phyloP scores from a whole-genome alignment of 2,113 vertebrate genomes.

The Oreochromis aureus region DNA sequence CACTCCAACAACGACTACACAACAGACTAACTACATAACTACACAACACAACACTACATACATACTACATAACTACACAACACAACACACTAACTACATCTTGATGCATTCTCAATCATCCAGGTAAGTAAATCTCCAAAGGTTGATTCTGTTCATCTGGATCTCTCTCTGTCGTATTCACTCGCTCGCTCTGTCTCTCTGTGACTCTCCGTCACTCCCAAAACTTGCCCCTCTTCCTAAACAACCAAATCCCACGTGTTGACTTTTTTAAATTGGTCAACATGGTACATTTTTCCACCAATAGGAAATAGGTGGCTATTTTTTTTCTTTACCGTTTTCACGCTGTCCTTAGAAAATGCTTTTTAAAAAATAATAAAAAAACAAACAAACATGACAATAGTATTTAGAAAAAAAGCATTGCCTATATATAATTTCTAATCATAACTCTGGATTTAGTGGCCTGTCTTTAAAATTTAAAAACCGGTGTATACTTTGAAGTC shows the following conservation, averaged over 20 bases:
- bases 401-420: background rate
- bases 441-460: background rate
- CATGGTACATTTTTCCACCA: background rate
- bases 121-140: too few relatives aligned
- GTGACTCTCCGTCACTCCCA: background rate
- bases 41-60: background rate
- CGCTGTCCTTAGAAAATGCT: background rate
- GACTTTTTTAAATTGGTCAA: background rate
- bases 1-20: background rate
- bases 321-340: background rate
- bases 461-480: background rate
- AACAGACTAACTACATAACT: background rate
- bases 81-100: background rate
- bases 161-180: background rate
- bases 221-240: background rate
- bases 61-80: background rate
- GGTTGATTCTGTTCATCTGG: too few relatives aligned
- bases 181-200: background rate
- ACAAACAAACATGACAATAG: background rate
- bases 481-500: background rate
- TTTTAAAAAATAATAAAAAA: background rate
- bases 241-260: background rate
- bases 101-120: too few relatives aligned
- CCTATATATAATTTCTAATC: background rate
- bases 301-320: background rate